Conservation (phyloP, 2,888 invertebrate species). For the Synergus laeviventris region DNA sequence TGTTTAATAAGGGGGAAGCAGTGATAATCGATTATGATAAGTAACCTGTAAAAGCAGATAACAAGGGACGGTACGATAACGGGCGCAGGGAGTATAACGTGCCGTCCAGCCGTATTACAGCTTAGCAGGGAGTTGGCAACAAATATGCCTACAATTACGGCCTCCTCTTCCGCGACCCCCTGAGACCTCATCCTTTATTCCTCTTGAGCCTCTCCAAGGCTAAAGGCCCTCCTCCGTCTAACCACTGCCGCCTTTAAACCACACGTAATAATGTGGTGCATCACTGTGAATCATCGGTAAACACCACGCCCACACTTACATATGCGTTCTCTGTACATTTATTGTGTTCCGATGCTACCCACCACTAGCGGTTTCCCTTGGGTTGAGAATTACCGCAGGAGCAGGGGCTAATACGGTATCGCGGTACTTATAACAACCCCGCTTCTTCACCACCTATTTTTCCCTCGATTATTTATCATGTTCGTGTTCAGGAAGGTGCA, state of each 20-base stretch:
- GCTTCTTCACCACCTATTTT: conserved; percentile 8
- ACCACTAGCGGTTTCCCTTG: conserved; percentile 33
- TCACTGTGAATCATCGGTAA: conserved; percentile 54
- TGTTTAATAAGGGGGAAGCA: conserved; percentile 45
- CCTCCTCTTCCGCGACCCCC: conserved; percentile 51
- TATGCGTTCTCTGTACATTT: conserved; percentile 46
- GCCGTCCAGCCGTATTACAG: conserved; percentile 61
- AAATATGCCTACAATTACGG: conserved; percentile 66
- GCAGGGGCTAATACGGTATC: conserved; percentile 15
- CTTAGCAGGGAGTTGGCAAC: conserved; percentile 63
- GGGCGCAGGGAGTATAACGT: conserved; percentile 49
- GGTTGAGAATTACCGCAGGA: conserved; percentile 16
- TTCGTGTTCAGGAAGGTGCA: conserved; percentile 9
- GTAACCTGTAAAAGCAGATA: conserved; percentile 41
- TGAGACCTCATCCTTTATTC: conserved; percentile 59
- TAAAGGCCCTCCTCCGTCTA: conserved; percentile 48
- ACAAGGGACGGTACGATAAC: conserved; percentile 43
- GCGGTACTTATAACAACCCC: background rate
- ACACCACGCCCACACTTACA: conserved; percentile 54
- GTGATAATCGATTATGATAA: conserved; percentile 40
- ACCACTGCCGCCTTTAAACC: conserved; percentile 55
- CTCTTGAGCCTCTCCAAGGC: conserved; percentile 54
- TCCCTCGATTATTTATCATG: conserved; percentile 29
- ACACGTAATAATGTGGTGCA: conserved; percentile 65
- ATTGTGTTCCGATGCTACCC: conserved; percentile 47